Evolutionary conservation across 2,888 invertebrate genomes (phyloP).

Genomic region (Euspilapteryx auroguttella): DNA sequence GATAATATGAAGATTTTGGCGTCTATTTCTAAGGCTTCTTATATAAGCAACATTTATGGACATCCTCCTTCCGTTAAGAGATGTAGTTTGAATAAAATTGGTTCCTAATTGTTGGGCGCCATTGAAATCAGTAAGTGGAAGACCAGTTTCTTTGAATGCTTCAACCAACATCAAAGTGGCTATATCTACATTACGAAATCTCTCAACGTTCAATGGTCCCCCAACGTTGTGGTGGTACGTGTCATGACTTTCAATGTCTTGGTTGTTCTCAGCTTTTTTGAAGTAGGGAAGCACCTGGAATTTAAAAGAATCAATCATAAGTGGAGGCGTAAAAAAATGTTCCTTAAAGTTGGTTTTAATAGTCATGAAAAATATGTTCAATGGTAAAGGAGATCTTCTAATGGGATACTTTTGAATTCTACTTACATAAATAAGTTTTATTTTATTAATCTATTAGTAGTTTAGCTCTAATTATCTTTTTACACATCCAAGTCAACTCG

Average conservation of each 20-base stretch:
- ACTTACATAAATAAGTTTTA: too few relatives aligned
- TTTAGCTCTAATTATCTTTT: too few relatives aligned
- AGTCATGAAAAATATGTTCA: too few relatives aligned
- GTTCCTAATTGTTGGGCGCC: slow-evolving; percentile 62
- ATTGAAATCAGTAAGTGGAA: slow-evolving; percentile 62
- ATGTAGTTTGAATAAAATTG: slow-evolving; percentile 65
- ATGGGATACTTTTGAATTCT: too few relatives aligned
- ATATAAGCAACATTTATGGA: slow-evolving; percentile 69
- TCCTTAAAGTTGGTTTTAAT: too few relatives aligned
- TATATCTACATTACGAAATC: slow-evolving; percentile 63
- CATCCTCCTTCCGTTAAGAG: slow-evolving; percentile 59
- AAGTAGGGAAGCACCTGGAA: slow-evolving; percentile 68
- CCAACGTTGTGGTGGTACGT: slow-evolving; percentile 60
- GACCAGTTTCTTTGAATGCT: slow-evolving; percentile 65
- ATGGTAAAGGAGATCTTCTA: too few relatives aligned
- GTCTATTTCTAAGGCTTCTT: slow-evolving; percentile 60
- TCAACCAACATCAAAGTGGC: slow-evolving; percentile 59
- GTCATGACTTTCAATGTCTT: slow-evolving; percentile 53
- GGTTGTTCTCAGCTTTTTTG: slow-evolving; percentile 67
- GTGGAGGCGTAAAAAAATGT: too few relatives aligned
- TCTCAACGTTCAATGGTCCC: slow-evolving; percentile 67
- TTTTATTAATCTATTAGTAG: too few relatives aligned
- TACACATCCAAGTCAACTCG: too few relatives aligned
- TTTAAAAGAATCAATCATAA: too few relatives aligned
- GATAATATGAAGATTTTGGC: slow-evolving; percentile 51